phyloP scores from a whole-genome alignment of 2,888 invertebrate species.

The Lasioglossum pauxillum region DNA sequence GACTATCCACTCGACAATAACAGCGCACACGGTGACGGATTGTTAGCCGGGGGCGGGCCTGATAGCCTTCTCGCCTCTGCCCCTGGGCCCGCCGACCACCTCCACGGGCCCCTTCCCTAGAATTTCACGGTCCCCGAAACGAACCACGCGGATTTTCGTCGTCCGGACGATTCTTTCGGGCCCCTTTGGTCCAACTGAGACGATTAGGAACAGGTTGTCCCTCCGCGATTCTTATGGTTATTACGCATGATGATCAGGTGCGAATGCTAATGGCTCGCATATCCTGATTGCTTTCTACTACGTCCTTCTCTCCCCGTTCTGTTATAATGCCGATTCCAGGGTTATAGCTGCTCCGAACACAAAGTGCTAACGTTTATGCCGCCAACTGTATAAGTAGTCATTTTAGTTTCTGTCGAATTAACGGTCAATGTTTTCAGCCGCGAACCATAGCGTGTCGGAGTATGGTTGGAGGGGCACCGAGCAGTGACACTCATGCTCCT shows the following conservation, averaged over 20 bases:
- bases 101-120: neutral
- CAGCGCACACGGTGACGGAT: slow-evolving; percentile 72
- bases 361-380: neutral
- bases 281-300: neutral
- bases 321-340: neutral
- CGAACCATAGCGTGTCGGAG: neutral
- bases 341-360: neutral
- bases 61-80: slow-evolving; percentile 42
- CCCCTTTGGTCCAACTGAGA: neutral
- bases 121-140: slow-evolving; percentile 38
- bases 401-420: too few species aligned
- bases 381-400: neutral
- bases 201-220: slow-evolving; percentile 5
- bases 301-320: neutral
- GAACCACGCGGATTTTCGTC: slow-evolving; percentile 31
- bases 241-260: neutral
- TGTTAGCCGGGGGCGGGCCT: slow-evolving; percentile 73
- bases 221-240: slow-evolving; percentile 4
- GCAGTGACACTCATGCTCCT: neutral
- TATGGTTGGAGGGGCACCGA: neutral
- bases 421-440: neutral
- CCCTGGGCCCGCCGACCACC: slow-evolving; percentile 15
- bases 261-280: slow-evolving; percentile 10
- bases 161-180: neutral
- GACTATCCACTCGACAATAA: slow-evolving; percentile 47